Evolutionary conservation across 2,888 invertebrate species (phyloP).

Genomic region (Dryocosmus kuriphilus): DNA sequence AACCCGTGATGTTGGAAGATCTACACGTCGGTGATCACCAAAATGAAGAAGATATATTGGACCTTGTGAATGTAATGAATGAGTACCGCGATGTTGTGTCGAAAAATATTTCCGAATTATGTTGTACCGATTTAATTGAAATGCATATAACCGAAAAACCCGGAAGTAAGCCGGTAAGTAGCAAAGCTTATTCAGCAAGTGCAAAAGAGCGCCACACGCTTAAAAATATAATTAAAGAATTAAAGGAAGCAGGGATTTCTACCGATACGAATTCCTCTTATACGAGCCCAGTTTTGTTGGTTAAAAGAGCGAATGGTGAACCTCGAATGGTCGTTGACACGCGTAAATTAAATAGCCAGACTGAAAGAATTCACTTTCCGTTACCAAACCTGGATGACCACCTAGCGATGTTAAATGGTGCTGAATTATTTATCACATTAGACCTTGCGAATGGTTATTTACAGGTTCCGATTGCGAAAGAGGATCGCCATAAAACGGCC

Average conservation of each 20-base stretch:
- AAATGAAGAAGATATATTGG: constrained; percentile 2
- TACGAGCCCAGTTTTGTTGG: neutral
- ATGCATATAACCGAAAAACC: constrained; percentile 38
- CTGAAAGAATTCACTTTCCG: constrained; percentile 41
- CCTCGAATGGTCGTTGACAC: constrained; percentile 45
- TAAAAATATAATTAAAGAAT: constrained; percentile 39
- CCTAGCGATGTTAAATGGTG: constrained; percentile 11
- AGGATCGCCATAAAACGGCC: constrained; percentile 37
- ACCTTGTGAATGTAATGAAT: constrained; percentile 22
- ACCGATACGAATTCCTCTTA: constrained; percentile 5
- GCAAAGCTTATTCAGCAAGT: constrained; percentile 21
- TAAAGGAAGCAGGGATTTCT: constrained; percentile 39
- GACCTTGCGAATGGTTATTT: constrained; percentile 50
- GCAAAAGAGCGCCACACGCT: neutral
- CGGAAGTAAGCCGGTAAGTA: constrained; percentile 40
- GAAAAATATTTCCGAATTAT: constrained; percentile 33
- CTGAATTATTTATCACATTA: constrained; percentile 33
- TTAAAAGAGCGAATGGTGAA: neutral
- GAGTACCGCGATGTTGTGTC: constrained; percentile 18
- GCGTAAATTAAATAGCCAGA: constrained; percentile 40
- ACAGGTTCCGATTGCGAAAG: constrained; percentile 43
- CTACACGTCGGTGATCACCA: neutral
- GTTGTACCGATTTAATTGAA: constrained; percentile 25
- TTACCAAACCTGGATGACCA: constrained; percentile 45
- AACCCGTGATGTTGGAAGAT: too few species aligned